Base-by-base conservation (phyloP, 2,113 vertebrate genomes). In the Hiodon tergisus region DNA sequence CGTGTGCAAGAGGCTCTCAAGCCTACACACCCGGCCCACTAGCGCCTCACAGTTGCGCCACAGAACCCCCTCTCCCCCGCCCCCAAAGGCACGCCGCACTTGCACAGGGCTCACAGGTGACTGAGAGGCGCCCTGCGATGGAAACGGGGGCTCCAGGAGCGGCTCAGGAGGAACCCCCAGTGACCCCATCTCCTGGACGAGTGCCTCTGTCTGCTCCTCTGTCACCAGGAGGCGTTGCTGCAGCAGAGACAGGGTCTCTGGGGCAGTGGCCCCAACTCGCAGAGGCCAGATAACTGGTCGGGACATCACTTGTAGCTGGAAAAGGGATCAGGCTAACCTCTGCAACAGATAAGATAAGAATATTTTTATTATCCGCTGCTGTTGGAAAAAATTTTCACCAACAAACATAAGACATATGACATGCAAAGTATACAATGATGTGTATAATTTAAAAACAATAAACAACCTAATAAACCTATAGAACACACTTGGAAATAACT, bases 1-100 rank as follows among this genome's bases (percentile, higher is more conserved):
- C 10, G 91, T 87, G 51, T 94, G 89, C n/a, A 91, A 80, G 54
- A 90, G 79, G 50, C 85, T 89, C 80, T 92, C 91, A n/a, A 90
- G 69, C 0, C 31, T 81, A 78, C 84, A 87, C 66, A 83, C 86
- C 48, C 81, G 72, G n/a, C 83, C 88, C 76, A 90, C 80, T 10
- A 92, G 79, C n/a, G 79, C 82, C 63, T 89, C 86, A 69, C 81
- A 86, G 72, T 82, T 90, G 67, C 80, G 85, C 88, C 88, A 88
- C 4, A 85, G 74, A 0, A 82, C 47, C 6, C 83, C 76, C 52
- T 74, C 82, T 59, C 86, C 81, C 77, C 76, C 81, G 48, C 70
- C 83, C 10, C 68, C 66, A 3, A 73, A 54, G n/a, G 73, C 76
- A 16, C 5, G 31, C 11, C 85, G 73, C 71, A 71, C 84, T 52